These are phyloP conservation scores for Drosophila testacea DNA, from an alignment of 2,888 invertebrate species.

Conservation along the genomic window DNA sequence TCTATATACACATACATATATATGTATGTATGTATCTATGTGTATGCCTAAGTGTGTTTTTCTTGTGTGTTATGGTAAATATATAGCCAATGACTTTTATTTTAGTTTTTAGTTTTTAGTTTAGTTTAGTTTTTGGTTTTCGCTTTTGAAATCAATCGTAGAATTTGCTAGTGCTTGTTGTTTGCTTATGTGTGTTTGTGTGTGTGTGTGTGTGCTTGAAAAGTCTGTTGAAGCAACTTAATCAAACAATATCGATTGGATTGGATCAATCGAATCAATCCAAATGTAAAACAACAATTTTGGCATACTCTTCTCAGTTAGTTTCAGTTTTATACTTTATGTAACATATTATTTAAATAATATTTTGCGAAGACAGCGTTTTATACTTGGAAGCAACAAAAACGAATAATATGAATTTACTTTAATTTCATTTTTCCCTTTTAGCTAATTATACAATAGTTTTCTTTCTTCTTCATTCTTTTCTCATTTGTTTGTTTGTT, in stretches of 20 bases:
- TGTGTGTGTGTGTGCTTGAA: slow-evolving; percentile 13
- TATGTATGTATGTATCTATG: slow-evolving; percentile 33
- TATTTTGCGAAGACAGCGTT: slow-evolving; percentile 75
- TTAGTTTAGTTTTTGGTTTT: slow-evolving; percentile 42
- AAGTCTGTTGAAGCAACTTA: slow-evolving; percentile 31
- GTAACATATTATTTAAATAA: slow-evolving; percentile 41
- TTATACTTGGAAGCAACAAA: slow-evolving; percentile 70
- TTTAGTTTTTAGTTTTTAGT: not conserved
- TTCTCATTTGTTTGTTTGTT: no score
- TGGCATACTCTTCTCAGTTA: slow-evolving; percentile 23
- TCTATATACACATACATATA: slow-evolving; percentile 5
- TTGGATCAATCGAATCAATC: slow-evolving; percentile 15
- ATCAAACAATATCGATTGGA: slow-evolving; percentile 17
- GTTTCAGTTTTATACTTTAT: slow-evolving; percentile 29
- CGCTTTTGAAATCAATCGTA: slow-evolving; percentile 43
- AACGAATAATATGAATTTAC: slow-evolving; percentile 41
- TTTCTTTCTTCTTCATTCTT: slow-evolving; percentile 1
- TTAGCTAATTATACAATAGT: slow-evolving; percentile 50
- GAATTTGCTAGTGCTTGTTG: slow-evolving; percentile 58
- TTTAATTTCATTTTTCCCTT: slow-evolving; percentile 7
- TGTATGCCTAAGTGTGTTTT: slow-evolving; percentile 44
- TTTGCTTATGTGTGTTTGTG: not conserved
- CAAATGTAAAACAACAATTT: slow-evolving; percentile 19
- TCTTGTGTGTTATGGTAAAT: slow-evolving; percentile 31
- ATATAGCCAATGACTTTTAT: slow-evolving; percentile 70